Percentiles rank a stretch among this genome's conserved stretches.
phyloP scores from a whole-genome alignment of 2,888 invertebrate genomes.

The Erebia palarica region DNA sequence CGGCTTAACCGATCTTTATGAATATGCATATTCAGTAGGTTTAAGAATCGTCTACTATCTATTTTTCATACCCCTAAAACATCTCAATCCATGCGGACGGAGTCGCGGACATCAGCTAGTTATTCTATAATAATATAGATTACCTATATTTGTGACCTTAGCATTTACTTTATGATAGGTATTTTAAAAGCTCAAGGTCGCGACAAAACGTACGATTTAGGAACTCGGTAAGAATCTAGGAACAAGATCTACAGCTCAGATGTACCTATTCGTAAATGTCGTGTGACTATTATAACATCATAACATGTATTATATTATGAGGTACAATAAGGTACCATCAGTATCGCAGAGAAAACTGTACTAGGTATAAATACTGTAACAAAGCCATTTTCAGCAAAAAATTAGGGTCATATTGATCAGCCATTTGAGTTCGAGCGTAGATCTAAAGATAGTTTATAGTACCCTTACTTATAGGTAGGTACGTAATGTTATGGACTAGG shows the following conservation, averaged over 20 bases:
- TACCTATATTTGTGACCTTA: background rate
- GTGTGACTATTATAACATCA: background rate
- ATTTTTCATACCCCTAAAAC: no score
- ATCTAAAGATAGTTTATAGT: background rate
- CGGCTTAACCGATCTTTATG: no score
- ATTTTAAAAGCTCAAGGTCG: slow-evolving; percentile 14
- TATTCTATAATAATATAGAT: no score
- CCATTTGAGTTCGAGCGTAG: slow-evolving; percentile 13
- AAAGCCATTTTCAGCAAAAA: slow-evolving; percentile 4
- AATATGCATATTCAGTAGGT: no score
- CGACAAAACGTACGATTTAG: background rate
- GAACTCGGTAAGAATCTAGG: background rate
- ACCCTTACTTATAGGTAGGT: background rate
- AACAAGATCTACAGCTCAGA: background rate
- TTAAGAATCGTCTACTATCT: no score
- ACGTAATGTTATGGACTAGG: background rate
- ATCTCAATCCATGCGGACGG: no score
- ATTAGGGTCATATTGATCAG: slow-evolving; percentile 16
- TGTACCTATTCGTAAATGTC: background rate
- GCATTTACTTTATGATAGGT: background rate
- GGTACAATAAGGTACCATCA: background rate
- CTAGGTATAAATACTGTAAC: background rate
- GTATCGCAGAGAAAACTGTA: background rate
- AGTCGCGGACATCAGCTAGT: no score
- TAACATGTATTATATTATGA: background rate